Evolutionary conservation across 2,888 invertebrate species (phyloP), one percentile per base, ranked within the genome.

Genomic region (Cantharis flavilabris): DNA sequence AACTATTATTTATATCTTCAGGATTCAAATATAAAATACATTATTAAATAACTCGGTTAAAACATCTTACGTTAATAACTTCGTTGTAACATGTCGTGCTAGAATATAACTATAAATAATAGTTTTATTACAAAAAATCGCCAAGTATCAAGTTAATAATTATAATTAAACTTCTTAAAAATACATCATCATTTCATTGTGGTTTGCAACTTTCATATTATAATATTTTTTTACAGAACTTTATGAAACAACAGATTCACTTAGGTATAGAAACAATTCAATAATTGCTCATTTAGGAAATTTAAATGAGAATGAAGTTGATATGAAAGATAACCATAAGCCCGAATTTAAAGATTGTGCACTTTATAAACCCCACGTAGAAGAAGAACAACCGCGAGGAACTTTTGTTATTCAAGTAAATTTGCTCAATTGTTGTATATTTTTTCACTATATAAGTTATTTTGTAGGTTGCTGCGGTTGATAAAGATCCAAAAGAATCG

Each of bases 311-410:
- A 75, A 20, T 9, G 77, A 78, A 9, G 70, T 70, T 16, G 79
- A 72, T 62, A 69, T 63, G 23, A 79, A 79, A 33, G 92, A 96
- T 88, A 96, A 96, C 88, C 94, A 96, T 87, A 97, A 97, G 85
- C 98, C 98, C 1, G 92, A 94, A 78, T 97, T 98, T 88, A 92
- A 92, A 64, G 92, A 96, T 83, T 98, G 98, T 89, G 92, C 93
- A 75, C 91, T 90, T 83, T 98, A 98, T 89, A 93, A 92, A 84
- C 96, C 95, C 0, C 90, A 91, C 28, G 94, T 97, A 20, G 93
- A 94, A 85, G 98, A 97, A 89, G 92, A 94, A 86, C 85, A 87
- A 81, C 90, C 91, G 0, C 89, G 92, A 62, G 94, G 93, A 75
- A 94, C 94, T 0, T 92, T 90, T 81, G 96, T 98, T 11, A 93